A percentile compares a stretch with the other conserved stretches of the same genome.
Evolutionary conservation across 2,888 invertebrate genomes (phyloP).

Genomic region (Hemicrepidius hirtus): DNA sequence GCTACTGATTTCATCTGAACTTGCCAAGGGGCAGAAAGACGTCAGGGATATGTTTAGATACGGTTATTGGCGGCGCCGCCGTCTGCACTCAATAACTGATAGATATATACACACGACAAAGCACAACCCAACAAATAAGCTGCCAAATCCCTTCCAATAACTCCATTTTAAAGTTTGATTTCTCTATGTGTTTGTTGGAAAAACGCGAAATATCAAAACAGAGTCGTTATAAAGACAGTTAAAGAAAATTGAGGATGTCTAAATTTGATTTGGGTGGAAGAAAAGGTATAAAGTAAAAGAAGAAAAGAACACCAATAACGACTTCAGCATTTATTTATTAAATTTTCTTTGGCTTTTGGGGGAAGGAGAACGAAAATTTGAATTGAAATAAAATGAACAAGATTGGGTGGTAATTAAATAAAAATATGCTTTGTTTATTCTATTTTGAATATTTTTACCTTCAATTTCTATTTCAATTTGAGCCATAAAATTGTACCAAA

Average conservation of each 20-base stretch:
- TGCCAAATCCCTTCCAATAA: conserved; percentile 45
- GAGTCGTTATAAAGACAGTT: conserved; percentile 10
- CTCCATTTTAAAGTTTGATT: conserved; percentile 47
- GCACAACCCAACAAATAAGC: conserved; percentile 46
- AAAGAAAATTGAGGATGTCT: neutral
- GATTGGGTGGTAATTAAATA: too few relatives aligned
- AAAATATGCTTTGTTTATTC: too few relatives aligned
- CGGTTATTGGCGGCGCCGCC: conserved; percentile 57
- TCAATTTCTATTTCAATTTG: too few relatives aligned
- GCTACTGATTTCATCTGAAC: conserved; percentile 6
- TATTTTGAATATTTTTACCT: too few relatives aligned
- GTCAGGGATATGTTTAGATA: conserved; percentile 54
- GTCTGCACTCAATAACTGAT: conserved; percentile 54
- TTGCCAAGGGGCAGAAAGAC: conserved; percentile 28
- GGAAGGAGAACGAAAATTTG: too few relatives aligned
- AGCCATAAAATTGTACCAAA: too few relatives aligned
- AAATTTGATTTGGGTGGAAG: neutral
- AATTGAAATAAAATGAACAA: too few relatives aligned
- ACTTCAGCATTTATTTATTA: too few relatives aligned
- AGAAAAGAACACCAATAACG: too few relatives aligned
- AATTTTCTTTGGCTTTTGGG: too few relatives aligned
- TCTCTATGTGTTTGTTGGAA: conserved; percentile 32
- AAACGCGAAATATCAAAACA: conserved; percentile 30
- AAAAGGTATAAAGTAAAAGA: too few relatives aligned
- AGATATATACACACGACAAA: conserved; percentile 45